Percentiles rank a stretch among this genome's conserved stretches.
Evolutionary conservation across 2,888 invertebrate species (phyloP).

Genomic region (Apomyelois bistriatella): DNA sequence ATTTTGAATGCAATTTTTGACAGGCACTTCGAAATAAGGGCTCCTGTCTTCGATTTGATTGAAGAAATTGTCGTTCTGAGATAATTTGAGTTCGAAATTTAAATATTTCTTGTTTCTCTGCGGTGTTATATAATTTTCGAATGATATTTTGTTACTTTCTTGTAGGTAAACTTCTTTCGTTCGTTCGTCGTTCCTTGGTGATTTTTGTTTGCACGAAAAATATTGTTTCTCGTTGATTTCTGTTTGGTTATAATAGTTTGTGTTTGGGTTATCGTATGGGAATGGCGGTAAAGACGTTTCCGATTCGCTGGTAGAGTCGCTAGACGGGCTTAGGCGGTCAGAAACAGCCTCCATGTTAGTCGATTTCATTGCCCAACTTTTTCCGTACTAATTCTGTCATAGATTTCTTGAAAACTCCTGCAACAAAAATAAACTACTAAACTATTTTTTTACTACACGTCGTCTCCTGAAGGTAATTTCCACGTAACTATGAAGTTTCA

Average conservation of each 20-base stretch:
- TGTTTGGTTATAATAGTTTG: conserved; percentile 50
- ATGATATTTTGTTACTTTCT: conserved; percentile 59
- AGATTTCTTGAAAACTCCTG: neutral
- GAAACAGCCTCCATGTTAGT: conserved; percentile 70
- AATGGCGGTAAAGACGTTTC: conserved; percentile 67
- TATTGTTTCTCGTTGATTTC: conserved; percentile 60
- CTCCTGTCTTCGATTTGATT: conserved; percentile 65
- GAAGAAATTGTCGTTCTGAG: conserved; percentile 64
- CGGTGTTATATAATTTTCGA: conserved; percentile 59
- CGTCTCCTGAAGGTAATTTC: neutral
- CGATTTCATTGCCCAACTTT: conserved; percentile 62
- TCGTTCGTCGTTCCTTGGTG: conserved; percentile 47
- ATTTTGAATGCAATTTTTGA: conserved; percentile 64
- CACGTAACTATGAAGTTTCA: neutral
- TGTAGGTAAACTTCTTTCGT: conserved; percentile 58
- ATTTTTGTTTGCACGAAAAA: conserved; percentile 62
- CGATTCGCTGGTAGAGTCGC: conserved; percentile 69
- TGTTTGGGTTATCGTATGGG: conserved; percentile 60
- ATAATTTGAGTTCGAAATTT: conserved; percentile 70
- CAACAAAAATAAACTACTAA: neutral
- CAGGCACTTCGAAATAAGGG: conserved; percentile 46
- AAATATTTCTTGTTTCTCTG: conserved; percentile 67
- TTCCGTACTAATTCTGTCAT: neutral
- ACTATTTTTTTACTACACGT: neutral
- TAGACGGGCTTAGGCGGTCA: conserved; percentile 67